A percentile compares a stretch with the other conserved stretches of the same genome.
These are phyloP conservation scores for Thereuonema tuberculata DNA, from an alignment of 1,140 invertebrate species.

Conservation along the genomic window DNA sequence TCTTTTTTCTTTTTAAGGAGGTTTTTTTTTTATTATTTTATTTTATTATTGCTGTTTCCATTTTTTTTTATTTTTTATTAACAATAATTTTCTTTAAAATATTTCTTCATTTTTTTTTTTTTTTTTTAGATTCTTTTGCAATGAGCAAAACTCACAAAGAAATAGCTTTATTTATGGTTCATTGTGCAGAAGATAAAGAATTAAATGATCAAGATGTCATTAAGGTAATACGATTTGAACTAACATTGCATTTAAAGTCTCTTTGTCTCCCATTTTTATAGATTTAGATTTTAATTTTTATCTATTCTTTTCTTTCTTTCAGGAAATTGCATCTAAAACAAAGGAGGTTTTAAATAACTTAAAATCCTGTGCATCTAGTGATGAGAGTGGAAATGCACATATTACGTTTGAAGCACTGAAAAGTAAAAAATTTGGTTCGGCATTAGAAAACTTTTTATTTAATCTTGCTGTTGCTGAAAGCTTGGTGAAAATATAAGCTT, in stretches of 20 bases:
- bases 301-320: background rate
- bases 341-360: slow-evolving; percentile 43
- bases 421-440: slow-evolving; percentile 40
- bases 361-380: slow-evolving; percentile 25
- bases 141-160: slow-evolving; percentile 56
- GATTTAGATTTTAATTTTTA: background rate
- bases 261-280: no score
- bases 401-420: slow-evolving; percentile 38
- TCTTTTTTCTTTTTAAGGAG: no score
- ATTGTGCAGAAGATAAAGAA: slow-evolving; percentile 38
- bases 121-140: slow-evolving; percentile 39
- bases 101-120: no score
- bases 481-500: slow-evolving; percentile 25
- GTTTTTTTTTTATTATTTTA: no score
- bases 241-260: background rate
- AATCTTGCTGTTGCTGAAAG: slow-evolving; percentile 45
- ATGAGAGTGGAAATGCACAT: slow-evolving; percentile 35
- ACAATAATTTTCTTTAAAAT: no score
- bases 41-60: no score
- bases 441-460: slow-evolving; percentile 46
- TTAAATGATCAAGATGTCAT: slow-evolving; percentile 39
- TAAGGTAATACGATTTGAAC: slow-evolving; percentile 22
- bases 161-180: slow-evolving; percentile 47
- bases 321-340: slow-evolving; percentile 44
- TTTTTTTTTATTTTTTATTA: no score